Conservation (phyloP, 2,113 vertebrate genomes). For the Epinephelus lanceolatus region DNA sequence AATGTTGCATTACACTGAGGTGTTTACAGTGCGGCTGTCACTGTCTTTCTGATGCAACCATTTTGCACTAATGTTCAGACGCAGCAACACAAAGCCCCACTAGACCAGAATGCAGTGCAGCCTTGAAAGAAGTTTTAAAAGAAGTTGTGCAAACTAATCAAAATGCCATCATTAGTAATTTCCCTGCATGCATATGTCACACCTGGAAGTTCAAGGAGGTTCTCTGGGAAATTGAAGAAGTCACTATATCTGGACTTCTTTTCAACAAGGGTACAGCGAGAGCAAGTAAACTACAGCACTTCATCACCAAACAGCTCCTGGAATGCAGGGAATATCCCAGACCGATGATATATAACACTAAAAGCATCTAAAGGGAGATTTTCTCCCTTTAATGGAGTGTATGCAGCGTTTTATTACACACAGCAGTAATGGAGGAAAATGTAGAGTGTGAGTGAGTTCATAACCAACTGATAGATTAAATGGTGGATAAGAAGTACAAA, state of each 20-base stretch:
- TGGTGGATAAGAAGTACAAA: constrained; percentile 17
- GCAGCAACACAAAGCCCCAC: neutral
- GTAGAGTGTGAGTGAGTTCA: constrained; percentile 12
- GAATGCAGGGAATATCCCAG: constrained; percentile 9
- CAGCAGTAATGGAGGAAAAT: constrained; percentile 10
- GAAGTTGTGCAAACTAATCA: neutral
- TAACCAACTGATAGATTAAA: constrained; percentile 49
- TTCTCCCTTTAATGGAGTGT: constrained; percentile 45
- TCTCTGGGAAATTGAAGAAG: neutral
- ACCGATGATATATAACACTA: constrained; percentile 47
- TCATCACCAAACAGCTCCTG: constrained; percentile 50
- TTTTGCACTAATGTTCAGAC: neutral
- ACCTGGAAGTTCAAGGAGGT: neutral
- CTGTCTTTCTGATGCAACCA: neutral
- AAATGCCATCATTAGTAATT: neutral
- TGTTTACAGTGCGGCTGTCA: neutral
- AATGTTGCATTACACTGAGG: neutral
- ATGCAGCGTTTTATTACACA: constrained; percentile 21
- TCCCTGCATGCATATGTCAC: neutral
- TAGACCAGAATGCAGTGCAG: neutral
- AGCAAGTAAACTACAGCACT: constrained; percentile 31
- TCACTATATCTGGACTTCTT: neutral
- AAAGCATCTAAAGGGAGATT: constrained; percentile 13
- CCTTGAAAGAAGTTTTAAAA: neutral
- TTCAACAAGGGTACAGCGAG: neutral